Conservation (phyloP, 1,140 invertebrate species). For the Pseudomyrmex gracilis region DNA sequence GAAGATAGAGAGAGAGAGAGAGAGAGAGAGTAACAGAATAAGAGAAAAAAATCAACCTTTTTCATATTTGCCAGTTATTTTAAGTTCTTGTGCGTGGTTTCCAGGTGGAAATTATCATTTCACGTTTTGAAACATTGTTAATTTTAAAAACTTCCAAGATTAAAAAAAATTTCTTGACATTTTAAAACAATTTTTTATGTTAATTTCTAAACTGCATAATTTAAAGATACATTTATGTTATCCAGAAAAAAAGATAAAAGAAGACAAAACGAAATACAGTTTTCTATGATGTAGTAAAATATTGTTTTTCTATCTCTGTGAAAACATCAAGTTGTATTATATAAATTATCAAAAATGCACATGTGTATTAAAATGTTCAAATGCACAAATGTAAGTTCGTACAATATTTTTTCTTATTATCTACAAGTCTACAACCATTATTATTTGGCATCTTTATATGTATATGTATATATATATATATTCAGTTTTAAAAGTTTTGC, state of each 20-base stretch:
- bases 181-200: no score
- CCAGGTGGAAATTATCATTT: no score
- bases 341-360: slow-evolving; percentile 46
- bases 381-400: slow-evolving; percentile 33
- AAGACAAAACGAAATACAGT: slow-evolving; percentile 12
- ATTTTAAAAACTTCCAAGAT: no score
- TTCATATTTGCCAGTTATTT: slow-evolving; percentile 64
- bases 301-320: slow-evolving; percentile 41
- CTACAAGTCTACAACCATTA: not conserved
- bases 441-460: slow-evolving; percentile 49
- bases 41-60: slow-evolving; percentile 72
- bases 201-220: no score
- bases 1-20: no score
- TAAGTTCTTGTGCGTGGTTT: no score
- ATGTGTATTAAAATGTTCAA: slow-evolving; percentile 47
- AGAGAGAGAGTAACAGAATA: slow-evolving; percentile 51
- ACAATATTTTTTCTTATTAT: slow-evolving; percentile 39
- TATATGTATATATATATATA: slow-evolving; percentile 7
- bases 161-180: no score
- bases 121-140: no score
- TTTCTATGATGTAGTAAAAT: slow-evolving; percentile 14
- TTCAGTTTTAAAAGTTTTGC: slow-evolving; percentile 4
- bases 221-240: slow-evolving; percentile 7
- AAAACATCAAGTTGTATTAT: slow-evolving; percentile 52
- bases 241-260: slow-evolving; percentile 1